A percentile compares a stretch with the other conserved stretches of the same genome.
These are phyloP conservation scores for Phasianus colchicus DNA, from an alignment of 2,113 vertebrate genomes.

Conservation along the genomic window DNA sequence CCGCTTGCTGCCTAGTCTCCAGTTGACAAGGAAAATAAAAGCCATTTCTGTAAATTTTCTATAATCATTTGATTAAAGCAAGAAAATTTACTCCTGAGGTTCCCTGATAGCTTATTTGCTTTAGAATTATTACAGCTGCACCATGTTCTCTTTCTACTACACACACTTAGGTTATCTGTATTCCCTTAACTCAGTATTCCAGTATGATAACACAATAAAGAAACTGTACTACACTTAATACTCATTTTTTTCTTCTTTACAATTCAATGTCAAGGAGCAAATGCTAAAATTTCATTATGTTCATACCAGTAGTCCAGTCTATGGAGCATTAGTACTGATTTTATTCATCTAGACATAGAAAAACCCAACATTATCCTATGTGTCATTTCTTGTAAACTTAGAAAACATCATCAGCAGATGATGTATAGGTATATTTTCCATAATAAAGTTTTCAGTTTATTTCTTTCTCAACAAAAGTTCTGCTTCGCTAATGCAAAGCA, in stretches of 20 bases:
- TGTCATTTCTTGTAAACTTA: background rate
- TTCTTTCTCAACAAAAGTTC: background rate
- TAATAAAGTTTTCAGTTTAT: background rate
- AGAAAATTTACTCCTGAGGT: background rate
- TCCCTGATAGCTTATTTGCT: background rate
- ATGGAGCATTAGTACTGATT: background rate
- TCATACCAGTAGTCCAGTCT: background rate
- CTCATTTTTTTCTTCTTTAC: background rate
- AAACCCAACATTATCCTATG: background rate
- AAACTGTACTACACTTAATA: background rate
- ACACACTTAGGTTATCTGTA: accelerated
- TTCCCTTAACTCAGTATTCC: background rate
- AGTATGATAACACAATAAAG: background rate
- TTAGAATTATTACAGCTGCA: background rate
- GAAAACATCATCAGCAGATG: background rate
- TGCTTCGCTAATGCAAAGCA: background rate
- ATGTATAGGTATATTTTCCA: background rate
- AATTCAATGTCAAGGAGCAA: background rate
- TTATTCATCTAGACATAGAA: background rate
- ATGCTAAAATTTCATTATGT: background rate
- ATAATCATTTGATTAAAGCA: background rate
- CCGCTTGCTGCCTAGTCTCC: background rate
- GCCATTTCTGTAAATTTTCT: background rate
- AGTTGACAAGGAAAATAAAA: background rate
- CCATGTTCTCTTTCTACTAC: background rate